These are phyloP conservation scores for Heteromyza rotundicornis DNA, from an alignment of 2,888 invertebrate genomes.

Conservation along the genomic window DNA sequence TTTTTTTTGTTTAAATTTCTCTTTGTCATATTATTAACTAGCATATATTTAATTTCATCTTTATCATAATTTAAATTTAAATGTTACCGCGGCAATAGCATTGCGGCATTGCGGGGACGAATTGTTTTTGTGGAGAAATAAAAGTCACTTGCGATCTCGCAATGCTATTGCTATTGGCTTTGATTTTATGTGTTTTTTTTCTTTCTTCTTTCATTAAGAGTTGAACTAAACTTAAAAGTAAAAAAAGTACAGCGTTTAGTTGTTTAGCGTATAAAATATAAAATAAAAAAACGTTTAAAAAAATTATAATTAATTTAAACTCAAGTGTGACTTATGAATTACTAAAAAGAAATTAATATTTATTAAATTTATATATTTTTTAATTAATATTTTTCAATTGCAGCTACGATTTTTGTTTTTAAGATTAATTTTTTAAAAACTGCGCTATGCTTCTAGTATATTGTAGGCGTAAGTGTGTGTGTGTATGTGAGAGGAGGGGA, in stretches of 20 bases:
- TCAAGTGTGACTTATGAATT: no score
- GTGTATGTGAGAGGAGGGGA: background rate
- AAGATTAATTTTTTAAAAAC: no score
- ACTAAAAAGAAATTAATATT: no score
- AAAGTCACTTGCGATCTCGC: background rate
- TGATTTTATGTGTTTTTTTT: slow-evolving; percentile 3
- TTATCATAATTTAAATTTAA: no score
- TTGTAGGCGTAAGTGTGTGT: background rate
- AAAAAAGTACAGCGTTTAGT: background rate
- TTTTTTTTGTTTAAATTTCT: background rate
- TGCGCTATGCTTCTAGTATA: background rate
- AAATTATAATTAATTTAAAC: background rate
- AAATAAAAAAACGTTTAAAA: background rate
- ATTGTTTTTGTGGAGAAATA: background rate
- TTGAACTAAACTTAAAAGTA: background rate
- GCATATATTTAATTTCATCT: background rate
- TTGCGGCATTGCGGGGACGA: background rate
- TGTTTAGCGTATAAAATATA: background rate
- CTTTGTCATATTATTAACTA: background rate
- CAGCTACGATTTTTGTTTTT: background rate
- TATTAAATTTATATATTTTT: background rate
- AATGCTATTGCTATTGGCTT: background rate
- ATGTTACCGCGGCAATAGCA: no score
- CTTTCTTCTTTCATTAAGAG: background rate
- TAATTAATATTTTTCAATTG: background rate